A percentile compares a stretch with the other conserved stretches of the same genome.
phyloP scores from a whole-genome alignment of 2,797 vertebrate genomes.

The Austrolebias charrua region DNA sequence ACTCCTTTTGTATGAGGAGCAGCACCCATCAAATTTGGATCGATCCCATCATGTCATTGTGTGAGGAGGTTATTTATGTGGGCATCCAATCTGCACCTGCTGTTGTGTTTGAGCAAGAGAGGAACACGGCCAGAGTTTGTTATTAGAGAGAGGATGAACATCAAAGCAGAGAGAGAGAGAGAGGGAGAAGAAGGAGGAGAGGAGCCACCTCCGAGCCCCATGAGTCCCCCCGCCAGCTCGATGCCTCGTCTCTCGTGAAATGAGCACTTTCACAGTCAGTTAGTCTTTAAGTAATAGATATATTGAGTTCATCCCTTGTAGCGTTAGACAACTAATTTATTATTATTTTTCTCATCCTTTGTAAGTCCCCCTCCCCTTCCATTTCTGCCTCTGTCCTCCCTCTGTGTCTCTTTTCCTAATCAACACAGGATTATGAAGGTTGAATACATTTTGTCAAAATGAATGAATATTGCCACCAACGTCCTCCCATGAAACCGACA shows the following conservation, averaged over 20 bases:
- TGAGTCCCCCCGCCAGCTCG: constrained; percentile 82
- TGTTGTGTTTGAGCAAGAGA: constrained; percentile 93
- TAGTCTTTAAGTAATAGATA: constrained; percentile 99
- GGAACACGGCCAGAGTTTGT: constrained; percentile 98
- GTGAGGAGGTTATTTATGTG: constrained; percentile 98
- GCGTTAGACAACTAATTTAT: constrained; percentile 99
- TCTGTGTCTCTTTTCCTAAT: constrained; percentile 74
- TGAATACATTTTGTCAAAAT: constrained; percentile 96
- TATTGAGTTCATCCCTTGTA: constrained; percentile 99
- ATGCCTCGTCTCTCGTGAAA: constrained; percentile 88
- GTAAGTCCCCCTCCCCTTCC: constrained; percentile 34
- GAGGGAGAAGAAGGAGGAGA: constrained; percentile 33
- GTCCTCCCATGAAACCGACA: constrained; percentile 59
- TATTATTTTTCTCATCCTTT: constrained; percentile 81
- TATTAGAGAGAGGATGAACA: constrained; percentile 96
- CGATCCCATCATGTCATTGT: constrained; percentile 91
- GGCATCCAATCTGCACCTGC: constrained; percentile 98
- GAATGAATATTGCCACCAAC: constrained; percentile 80
- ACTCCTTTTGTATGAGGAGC: constrained; percentile 86
- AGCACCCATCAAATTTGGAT: constrained; percentile 97
- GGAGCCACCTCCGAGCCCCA: constrained; percentile 88
- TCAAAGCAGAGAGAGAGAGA: constrained; percentile 77
- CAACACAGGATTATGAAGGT: constrained; percentile 97
- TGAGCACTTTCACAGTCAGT: constrained; percentile 98
- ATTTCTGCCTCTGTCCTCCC: constrained; percentile 31